Conservation (phyloP, 2,888 invertebrate species). For the Drosophila nr. fundita region DNA sequence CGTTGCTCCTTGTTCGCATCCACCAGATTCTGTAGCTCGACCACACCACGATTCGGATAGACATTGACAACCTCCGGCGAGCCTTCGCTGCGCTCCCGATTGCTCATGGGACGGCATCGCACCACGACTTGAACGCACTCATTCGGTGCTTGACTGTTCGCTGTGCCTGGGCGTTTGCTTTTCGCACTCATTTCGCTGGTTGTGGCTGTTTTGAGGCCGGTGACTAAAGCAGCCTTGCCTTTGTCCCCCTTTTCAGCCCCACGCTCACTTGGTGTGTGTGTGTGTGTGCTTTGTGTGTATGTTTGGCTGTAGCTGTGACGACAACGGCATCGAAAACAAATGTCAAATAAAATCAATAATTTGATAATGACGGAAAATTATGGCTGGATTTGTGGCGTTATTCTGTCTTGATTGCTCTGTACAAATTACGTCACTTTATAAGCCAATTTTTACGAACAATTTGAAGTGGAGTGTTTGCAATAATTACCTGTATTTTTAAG, state of each 20-base stretch:
- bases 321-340: conserved; percentile 61
- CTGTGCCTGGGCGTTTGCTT: conserved; percentile 79
- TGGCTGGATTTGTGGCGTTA: conserved; percentile 5
- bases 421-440: conserved; percentile 30
- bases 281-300: conserved; percentile 20
- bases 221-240: conserved; percentile 69
- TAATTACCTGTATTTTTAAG: conserved; percentile 70
- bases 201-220: conserved; percentile 38
- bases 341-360: conserved; percentile 74
- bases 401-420: not conserved
- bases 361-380: conserved; percentile 27
- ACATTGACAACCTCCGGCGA: conserved; percentile 90
- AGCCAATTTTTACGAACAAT: conserved; percentile 13
- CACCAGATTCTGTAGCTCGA: conserved; percentile 93
- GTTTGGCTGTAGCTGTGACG: conserved; percentile 63
- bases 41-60: conserved; percentile 93
- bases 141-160: conserved; percentile 85
- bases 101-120: conserved; percentile 97
- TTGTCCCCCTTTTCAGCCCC: conserved; percentile 40
- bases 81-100: conserved; percentile 89
- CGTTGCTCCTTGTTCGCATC: conserved; percentile 90
- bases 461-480: conserved; percentile 25
- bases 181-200: conserved; percentile 80
- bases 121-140: conserved; percentile 99
- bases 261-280: conserved; percentile 6